These are phyloP conservation scores for Herpailurus yagouaroundi DNA, from an alignment of 2,113 vertebrate species.

Conservation along the genomic window DNA sequence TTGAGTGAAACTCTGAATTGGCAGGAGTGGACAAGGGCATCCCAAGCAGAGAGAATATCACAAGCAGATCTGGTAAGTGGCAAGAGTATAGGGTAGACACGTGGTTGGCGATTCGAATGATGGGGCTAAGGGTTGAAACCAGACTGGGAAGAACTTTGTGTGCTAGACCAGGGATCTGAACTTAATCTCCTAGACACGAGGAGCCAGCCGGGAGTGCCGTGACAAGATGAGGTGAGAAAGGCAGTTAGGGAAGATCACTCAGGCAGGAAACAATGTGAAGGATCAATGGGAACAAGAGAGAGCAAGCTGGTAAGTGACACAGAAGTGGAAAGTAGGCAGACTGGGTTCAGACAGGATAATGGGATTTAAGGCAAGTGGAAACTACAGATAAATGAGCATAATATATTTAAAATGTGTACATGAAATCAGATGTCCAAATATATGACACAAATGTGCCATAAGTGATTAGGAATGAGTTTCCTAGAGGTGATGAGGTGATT, in stretches of 20 bases:
- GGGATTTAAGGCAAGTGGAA: background rate
- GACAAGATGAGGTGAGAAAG: background rate
- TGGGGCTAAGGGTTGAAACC: background rate
- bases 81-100: background rate
- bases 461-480: background rate
- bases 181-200: background rate
- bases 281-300: background rate
- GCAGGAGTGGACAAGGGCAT: background rate
- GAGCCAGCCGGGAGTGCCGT: background rate
- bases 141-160: background rate
- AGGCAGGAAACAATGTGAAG: rapidly evolving
- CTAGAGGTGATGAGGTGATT: background rate
- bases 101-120: too few species aligned
- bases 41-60: background rate
- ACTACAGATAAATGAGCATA: background rate
- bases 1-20: background rate
- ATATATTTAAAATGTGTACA: background rate
- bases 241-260: background rate
- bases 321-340: background rate
- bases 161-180: background rate
- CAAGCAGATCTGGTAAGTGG: background rate
- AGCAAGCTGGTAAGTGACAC: background rate
- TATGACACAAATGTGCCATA: background rate
- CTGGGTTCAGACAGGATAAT: background rate
- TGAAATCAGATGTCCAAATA: background rate